Conservation (phyloP, 2,113 vertebrate species). For the Acrocephalus arundinaceus region DNA sequence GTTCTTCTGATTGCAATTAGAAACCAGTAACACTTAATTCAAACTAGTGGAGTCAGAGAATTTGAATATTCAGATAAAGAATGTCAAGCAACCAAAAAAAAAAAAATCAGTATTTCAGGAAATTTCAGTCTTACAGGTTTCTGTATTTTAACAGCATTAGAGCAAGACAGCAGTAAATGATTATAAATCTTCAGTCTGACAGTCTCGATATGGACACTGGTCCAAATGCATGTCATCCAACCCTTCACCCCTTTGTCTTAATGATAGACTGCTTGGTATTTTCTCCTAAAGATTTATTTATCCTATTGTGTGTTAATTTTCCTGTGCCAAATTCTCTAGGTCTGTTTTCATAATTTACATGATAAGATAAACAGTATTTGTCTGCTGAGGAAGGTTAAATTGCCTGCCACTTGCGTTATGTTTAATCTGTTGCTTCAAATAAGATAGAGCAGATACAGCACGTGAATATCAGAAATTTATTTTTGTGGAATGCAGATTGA, state of each 20-base stretch:
- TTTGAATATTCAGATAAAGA: neutral
- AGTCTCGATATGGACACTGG: neutral
- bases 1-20: neutral
- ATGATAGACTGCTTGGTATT: neutral
- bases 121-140: neutral
- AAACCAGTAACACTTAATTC: neutral
- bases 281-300: conserved; percentile 36
- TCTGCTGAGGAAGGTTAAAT: conserved; percentile 23
- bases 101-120: neutral
- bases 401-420: neutral
- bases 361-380: conserved; percentile 44
- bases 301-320: conserved; percentile 5
- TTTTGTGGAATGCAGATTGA: neutral
- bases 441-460: neutral
- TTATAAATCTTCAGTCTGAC: neutral
- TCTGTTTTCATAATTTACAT: conserved; percentile 37
- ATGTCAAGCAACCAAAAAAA: neutral
- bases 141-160: neutral
- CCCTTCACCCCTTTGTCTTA: neutral
- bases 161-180: neutral
- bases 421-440: conserved; percentile 3
- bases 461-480: neutral
- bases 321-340: neutral
- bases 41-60: neutral
- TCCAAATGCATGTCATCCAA: neutral